Conservation (phyloP, 2,797 vertebrate species). For the Melanotaenia parkinsoni region DNA sequence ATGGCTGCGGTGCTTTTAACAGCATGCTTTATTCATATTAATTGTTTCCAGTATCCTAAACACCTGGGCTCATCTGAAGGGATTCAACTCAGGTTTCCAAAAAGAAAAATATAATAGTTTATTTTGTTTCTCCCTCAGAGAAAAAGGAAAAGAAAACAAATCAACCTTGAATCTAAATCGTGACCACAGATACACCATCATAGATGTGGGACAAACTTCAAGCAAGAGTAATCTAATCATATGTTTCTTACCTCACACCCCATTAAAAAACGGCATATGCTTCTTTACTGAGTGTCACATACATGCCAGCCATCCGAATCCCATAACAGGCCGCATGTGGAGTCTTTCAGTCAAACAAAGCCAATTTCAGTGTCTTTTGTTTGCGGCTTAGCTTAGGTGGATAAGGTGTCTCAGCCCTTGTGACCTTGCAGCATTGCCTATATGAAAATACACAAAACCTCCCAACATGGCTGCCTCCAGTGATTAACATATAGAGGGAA, state of each 20-base stretch:
- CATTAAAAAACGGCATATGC: background rate
- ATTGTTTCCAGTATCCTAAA: slow-evolving; percentile 33
- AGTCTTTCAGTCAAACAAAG: slow-evolving; percentile 34
- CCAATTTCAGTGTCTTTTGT: slow-evolving; percentile 38
- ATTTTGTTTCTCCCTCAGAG: background rate
- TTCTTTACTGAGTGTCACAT: background rate
- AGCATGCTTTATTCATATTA: slow-evolving; percentile 25
- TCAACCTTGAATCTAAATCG: slow-evolving; percentile 34
- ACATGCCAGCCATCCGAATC: background rate
- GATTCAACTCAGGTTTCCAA: background rate
- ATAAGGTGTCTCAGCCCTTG: slow-evolving; percentile 20
- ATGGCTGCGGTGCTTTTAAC: slow-evolving; percentile 20
- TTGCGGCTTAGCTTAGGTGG: slow-evolving; percentile 25
- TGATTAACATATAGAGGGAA: background rate
- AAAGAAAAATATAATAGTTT: too few species aligned
- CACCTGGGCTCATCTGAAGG: slow-evolving; percentile 26
- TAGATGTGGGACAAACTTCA: slow-evolving; percentile 9
- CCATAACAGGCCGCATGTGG: background rate
- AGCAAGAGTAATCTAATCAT: background rate
- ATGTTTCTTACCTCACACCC: background rate
- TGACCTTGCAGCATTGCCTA: slow-evolving; percentile 48
- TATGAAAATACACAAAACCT: background rate
- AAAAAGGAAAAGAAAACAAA: background rate
- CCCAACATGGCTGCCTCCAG: background rate
- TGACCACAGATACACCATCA: background rate